Conservation (phyloP, 2,797 vertebrate genomes). For the Pampus argenteus region DNA sequence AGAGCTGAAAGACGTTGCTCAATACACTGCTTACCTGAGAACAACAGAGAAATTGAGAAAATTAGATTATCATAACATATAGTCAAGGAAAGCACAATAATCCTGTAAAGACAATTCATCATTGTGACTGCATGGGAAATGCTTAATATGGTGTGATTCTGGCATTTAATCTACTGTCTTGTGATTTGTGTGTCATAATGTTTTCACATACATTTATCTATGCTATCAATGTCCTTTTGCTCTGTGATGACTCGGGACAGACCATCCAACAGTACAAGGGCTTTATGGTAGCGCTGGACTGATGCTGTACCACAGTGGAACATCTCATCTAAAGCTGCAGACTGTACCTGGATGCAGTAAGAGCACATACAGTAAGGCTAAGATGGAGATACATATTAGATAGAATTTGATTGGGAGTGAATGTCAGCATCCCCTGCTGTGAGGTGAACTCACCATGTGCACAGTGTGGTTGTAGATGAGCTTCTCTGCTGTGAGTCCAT, state of each 20-base stretch:
- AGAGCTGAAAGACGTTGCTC: conserved; percentile 92
- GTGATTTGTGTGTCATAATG: conserved; percentile 9
- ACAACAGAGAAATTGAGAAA: conserved; percentile 37
- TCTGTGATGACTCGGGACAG: conserved; percentile 91
- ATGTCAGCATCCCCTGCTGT: not conserved
- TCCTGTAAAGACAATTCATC: not conserved
- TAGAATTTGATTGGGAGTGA: conserved; percentile 1
- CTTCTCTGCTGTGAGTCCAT: conserved; percentile 93
- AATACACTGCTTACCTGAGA: conserved; percentile 93
- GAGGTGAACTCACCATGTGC: conserved; percentile 87
- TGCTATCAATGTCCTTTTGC: conserved; percentile 89
- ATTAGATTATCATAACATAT: not conserved
- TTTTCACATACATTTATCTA: conserved; percentile 91
- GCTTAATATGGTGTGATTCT: not conserved
- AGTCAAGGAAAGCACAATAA: not conserved
- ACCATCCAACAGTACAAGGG: conserved; percentile 95
- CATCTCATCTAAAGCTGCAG: conserved; percentile 97
- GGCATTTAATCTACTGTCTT: not conserved
- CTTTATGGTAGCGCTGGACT: conserved; percentile 93
- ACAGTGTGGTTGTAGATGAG: conserved; percentile 95
- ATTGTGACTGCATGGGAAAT: not conserved
- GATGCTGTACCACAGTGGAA: conserved; percentile 92
- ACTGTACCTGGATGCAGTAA: conserved; percentile 87
- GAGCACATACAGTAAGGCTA: conserved; percentile 8
- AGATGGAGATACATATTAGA: conserved; percentile 4